Evolutionary conservation across 2,888 invertebrate species (phyloP).

Genomic region (Mystacides longicornis): DNA sequence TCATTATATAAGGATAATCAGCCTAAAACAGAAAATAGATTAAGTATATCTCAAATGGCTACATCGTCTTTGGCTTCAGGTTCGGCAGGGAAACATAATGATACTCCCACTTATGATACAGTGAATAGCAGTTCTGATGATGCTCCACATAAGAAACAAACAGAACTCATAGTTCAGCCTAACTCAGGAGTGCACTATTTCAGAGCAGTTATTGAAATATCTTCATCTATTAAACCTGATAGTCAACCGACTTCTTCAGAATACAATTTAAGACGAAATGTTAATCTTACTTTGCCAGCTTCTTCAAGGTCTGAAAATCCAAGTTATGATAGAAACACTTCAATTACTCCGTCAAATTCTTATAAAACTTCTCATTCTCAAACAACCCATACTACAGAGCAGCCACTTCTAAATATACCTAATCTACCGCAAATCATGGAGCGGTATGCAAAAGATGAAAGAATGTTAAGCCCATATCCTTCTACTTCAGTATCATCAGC

Average conservation of each 20-base stretch:
- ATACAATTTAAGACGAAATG: slow-evolving; percentile 11
- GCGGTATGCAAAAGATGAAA: slow-evolving; percentile 49
- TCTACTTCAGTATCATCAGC: slow-evolving; percentile 28
- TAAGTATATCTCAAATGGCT: slow-evolving; percentile 3
- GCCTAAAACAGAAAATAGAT: slow-evolving; percentile 13
- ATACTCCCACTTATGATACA: slow-evolving; percentile 8
- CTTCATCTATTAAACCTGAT: slow-evolving; percentile 15
- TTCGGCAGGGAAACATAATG: neutral
- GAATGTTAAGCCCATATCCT: slow-evolving; percentile 47
- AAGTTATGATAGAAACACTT: slow-evolving; percentile 9
- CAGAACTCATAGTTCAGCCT: slow-evolving; percentile 19
- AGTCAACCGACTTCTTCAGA: slow-evolving; percentile 12
- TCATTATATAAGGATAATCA: slow-evolving; percentile 12
- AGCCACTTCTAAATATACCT: slow-evolving; percentile 46
- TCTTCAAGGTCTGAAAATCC: slow-evolving; percentile 7
- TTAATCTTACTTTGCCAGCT: slow-evolving; percentile 11
- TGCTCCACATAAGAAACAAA: slow-evolving; percentile 9
- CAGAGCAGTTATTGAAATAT: slow-evolving; percentile 17
- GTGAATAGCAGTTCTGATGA: slow-evolving; percentile 3
- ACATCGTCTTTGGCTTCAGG: neutral
- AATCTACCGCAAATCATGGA: slow-evolving; percentile 56
- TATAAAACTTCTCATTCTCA: slow-evolving; percentile 29
- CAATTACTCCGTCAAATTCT: slow-evolving; percentile 9
- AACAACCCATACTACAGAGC: slow-evolving; percentile 43
- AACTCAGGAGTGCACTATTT: slow-evolving; percentile 12